phyloP scores from a whole-genome alignment of 1,140 invertebrate genomes.

The Holotrichia oblita region DNA sequence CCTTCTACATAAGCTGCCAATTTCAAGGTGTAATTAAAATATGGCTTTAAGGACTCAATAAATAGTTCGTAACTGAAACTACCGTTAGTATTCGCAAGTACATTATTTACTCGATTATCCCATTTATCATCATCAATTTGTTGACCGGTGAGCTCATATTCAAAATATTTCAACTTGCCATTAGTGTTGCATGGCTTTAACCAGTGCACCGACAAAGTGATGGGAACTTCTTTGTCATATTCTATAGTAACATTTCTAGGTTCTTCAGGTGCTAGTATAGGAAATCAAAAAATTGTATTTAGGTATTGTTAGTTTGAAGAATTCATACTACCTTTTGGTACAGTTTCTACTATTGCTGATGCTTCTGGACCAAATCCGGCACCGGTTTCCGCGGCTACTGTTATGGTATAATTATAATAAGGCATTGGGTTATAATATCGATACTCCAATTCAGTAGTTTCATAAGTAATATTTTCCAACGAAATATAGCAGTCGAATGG shows the following conservation, averaged over 20 bases:
- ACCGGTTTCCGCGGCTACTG: neutral
- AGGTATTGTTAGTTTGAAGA: neutral
- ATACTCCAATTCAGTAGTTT: neutral
- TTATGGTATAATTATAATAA: neutral
- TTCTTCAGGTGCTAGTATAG: neutral
- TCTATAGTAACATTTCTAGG: neutral
- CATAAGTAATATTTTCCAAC: neutral
- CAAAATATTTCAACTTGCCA: neutral
- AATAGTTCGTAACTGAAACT: neutral
- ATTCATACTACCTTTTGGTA: neutral
- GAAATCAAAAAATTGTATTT: neutral
- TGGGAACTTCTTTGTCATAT: neutral
- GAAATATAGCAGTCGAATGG: neutral
- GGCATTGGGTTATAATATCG: neutral
- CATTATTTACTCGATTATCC: neutral
- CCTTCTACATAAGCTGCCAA: neutral
- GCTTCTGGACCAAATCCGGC: neutral
- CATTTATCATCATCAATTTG: neutral
- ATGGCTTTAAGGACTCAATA: neutral
- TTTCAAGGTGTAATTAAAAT: neutral
- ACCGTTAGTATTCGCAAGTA: neutral
- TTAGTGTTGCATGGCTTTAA: neutral
- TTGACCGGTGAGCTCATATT: neutral
- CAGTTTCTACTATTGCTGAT: neutral
- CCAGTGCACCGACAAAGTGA: neutral